Base-by-base conservation (phyloP, 2,888 invertebrate species). In the Parasteatoda lunata region DNA sequence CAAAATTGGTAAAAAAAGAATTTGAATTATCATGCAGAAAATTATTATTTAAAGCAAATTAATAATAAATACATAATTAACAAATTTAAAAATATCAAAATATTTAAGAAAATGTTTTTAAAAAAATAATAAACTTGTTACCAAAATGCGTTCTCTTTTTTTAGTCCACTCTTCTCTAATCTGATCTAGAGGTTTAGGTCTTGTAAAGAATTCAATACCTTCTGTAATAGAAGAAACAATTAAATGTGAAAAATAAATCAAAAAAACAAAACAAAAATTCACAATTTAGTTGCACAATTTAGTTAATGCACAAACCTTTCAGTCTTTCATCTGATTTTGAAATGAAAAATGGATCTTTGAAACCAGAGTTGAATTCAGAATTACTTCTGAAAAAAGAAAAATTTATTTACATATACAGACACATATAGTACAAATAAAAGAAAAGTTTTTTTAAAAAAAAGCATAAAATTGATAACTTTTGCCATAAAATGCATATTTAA, bases 121-220 rank as follows among this genome's bases (percentile, higher is more conserved):
- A 30, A 30, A 47, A 75, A 11, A 52, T 52, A 64, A 15, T 30
- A 75, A 13, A 64, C 8, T 45, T 47, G 6, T 85, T 86, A 86
- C 85, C 80, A 49, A 30, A 66, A 86, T 48, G 8, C 48, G n/a
- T 9, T 66, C 66, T 70, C 75, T 82, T 48, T 13, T 83, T 65
- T 65, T 52, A 8, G 30, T 64, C 82, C 87, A 87, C 9, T 75
- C 69, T 64, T 51, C 75, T 64, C 65, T 11, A 7, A 82, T 65
- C 52, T 78, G 78, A 59, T 83, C 78, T 64, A 78, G 7, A 30
- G 82, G 65, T 15, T 78, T 75, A 45, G 68, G 64, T 65, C 87
- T 78, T 30, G 51, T 68, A 48, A 87, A 87, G 65, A 82, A 87
- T 6, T 82, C 75, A 7, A 87, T 47, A 15, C 87, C 87, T 73